These are phyloP conservation scores for Cephus cinctus DNA, from an alignment of 1,140 invertebrate species.

Conservation along the genomic window DNA sequence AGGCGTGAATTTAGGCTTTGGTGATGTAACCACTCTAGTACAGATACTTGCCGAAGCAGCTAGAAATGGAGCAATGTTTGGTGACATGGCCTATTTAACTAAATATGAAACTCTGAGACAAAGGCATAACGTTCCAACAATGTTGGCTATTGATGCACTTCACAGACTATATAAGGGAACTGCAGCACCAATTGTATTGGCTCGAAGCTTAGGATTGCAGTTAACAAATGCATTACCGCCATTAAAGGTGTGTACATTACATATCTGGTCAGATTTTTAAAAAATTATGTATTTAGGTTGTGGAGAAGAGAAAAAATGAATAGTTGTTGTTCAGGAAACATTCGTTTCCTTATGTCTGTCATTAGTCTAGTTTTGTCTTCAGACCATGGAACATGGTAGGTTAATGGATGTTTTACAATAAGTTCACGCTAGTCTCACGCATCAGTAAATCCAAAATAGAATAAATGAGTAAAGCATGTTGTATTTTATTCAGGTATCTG, in stretches of 20 bases:
- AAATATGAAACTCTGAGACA: constrained; percentile 86
- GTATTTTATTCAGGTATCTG: no score
- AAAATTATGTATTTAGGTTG: not conserved
- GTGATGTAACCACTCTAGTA: constrained; percentile 79
- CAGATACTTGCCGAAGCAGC: constrained; percentile 68
- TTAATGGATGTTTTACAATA: no score
- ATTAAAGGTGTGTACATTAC: constrained; percentile 74
- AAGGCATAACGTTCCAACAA: constrained; percentile 83
- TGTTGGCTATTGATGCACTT: constrained; percentile 84
- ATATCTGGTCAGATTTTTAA: not conserved
- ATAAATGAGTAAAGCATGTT: no score
- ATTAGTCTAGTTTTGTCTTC: no score
- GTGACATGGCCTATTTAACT: constrained; percentile 66
- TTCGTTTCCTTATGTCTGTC: no score
- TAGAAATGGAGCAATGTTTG: constrained; percentile 67
- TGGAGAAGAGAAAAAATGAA: no score
- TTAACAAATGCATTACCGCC: constrained; percentile 75
- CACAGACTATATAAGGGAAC: constrained; percentile 82
- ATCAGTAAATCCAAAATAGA: no score
- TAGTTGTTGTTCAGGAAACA: no score
- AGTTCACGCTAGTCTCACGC: no score
- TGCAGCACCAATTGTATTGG: constrained; percentile 75
- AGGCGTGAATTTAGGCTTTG: constrained; percentile 96
- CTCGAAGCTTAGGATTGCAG: constrained; percentile 84
- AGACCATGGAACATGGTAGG: no score